A percentile compares a stretch with the other conserved stretches of the same genome.
Conservation (phyloP, 2,888 invertebrate species). For the Limnephilus lunatus region DNA sequence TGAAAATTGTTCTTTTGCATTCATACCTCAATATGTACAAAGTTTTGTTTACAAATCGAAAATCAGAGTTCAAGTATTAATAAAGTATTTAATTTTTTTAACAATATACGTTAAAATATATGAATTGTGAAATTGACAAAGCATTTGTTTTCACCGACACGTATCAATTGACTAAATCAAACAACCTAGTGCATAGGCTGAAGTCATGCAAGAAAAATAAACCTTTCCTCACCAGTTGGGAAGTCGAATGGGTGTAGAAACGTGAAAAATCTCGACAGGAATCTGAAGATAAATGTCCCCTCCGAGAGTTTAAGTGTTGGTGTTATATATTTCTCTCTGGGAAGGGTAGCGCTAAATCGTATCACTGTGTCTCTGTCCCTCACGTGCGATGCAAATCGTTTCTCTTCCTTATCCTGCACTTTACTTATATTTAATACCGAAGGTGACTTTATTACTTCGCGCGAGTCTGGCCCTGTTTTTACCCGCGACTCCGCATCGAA, state of each 20-base stretch:
- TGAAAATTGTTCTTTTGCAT: not conserved
- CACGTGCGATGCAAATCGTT: conserved; percentile 60
- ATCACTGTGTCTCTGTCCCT: conserved; percentile 72
- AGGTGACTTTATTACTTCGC: conserved; percentile 29
- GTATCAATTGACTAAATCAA: not conserved
- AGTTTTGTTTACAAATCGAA: not conserved
- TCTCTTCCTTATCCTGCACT: conserved; percentile 59
- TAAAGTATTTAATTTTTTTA: no score
- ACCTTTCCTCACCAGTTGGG: conserved; percentile 78
- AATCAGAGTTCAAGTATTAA: not conserved
- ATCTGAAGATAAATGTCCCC: conserved; percentile 80
- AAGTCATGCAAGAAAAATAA: conserved; percentile 12
- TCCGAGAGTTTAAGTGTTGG: conserved; percentile 78
- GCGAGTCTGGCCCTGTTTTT: conserved; percentile 40
- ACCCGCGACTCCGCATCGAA: conserved; percentile 27
- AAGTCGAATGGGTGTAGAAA: conserved; percentile 81
- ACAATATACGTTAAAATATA: no score
- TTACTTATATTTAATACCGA: conserved; percentile 50
- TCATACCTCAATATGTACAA: not conserved
- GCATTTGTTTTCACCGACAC: not conserved
- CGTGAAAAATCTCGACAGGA: conserved; percentile 80
- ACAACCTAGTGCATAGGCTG: not conserved
- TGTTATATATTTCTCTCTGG: conserved; percentile 75
- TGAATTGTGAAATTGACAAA: not conserved
- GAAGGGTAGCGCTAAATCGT: conserved; percentile 75